Conservation (phyloP, 2,797 vertebrate species). For the Menidia menidia region DNA sequence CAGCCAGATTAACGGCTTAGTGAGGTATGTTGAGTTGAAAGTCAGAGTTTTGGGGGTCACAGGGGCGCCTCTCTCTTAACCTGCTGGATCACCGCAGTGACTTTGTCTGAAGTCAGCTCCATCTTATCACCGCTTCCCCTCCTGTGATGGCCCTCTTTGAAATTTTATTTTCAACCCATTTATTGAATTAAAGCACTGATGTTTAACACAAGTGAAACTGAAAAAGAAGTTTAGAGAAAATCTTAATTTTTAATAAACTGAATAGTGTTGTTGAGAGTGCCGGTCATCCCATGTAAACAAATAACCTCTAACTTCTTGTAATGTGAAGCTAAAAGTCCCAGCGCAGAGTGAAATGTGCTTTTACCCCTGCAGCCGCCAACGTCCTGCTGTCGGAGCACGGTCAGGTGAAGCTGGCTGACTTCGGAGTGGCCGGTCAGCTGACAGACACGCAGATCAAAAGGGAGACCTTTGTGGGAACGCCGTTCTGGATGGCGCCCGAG, state of each 20-base stretch:
- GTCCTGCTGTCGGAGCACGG: slow-evolving; percentile 93
- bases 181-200: too few species aligned
- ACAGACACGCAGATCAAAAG: slow-evolving; percentile 96
- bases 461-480: slow-evolving; percentile 95
- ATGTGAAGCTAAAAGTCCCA: not conserved
- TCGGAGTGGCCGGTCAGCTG: slow-evolving; percentile 93
- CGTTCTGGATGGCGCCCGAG: slow-evolving; percentile 97
- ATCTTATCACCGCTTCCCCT: too few species aligned
- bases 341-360: not conserved
- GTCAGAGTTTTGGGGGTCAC: not conserved
- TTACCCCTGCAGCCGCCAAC: slow-evolving; percentile 72
- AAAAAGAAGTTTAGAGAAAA: too few species aligned
- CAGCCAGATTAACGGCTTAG: not conserved
- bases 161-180: too few species aligned
- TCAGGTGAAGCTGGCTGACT: slow-evolving; percentile 94
- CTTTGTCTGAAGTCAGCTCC: too few species aligned
- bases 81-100: not conserved
- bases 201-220: too few species aligned
- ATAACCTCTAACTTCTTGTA: not conserved
- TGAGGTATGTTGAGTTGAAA: not conserved
- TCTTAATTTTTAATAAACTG: too few species aligned
- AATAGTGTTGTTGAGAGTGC: too few species aligned
- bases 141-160: too few species aligned
- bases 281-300: not conserved
- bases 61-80: not conserved